Evolutionary conservation across 2,113 vertebrate species (phyloP).

Genomic region (Chaenogobius annularis): DNA sequence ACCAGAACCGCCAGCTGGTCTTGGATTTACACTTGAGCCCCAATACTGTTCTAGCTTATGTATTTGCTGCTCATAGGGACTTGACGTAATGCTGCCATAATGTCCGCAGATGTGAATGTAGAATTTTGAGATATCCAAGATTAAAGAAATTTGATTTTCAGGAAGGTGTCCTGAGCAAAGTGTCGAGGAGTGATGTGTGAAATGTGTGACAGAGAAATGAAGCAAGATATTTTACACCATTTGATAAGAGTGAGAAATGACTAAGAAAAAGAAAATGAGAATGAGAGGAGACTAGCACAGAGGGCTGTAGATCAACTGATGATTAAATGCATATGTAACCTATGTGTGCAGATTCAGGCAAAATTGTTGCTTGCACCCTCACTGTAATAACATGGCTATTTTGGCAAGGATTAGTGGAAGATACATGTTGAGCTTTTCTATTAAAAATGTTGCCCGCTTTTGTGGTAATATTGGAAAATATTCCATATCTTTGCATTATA

Average conservation of each 20-base stretch:
- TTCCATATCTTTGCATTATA: not conserved
- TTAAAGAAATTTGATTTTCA: conserved; percentile 40
- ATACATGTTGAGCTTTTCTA: not conserved
- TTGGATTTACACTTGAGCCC: conserved; percentile 45
- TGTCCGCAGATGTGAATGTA: conserved; percentile 32
- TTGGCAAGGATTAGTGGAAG: not conserved
- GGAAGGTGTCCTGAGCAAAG: conserved; percentile 38
- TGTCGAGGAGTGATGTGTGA: conserved; percentile 13
- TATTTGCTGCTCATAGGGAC: conserved; percentile 21
- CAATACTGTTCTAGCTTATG: conserved; percentile 11
- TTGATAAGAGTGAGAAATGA: conserved; percentile 10
- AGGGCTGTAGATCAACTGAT: not conserved
- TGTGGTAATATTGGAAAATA: not conserved
- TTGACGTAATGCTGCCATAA: conserved; percentile 41
- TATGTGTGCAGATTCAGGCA: not conserved
- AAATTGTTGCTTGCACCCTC: not conserved
- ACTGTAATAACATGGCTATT: not conserved
- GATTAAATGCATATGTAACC: not conserved
- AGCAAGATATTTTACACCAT: conserved; percentile 5
- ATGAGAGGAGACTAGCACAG: conserved; percentile 1
- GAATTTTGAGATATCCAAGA: conserved; percentile 47
- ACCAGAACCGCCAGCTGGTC: conserved; percentile 53
- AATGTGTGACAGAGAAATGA: conserved; percentile 17
- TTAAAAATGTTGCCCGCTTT: not conserved
- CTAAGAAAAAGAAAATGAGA: conserved; percentile 2